Base-by-base conservation (phyloP, 2,888 invertebrate species). In the Criorhina ranunculi region DNA sequence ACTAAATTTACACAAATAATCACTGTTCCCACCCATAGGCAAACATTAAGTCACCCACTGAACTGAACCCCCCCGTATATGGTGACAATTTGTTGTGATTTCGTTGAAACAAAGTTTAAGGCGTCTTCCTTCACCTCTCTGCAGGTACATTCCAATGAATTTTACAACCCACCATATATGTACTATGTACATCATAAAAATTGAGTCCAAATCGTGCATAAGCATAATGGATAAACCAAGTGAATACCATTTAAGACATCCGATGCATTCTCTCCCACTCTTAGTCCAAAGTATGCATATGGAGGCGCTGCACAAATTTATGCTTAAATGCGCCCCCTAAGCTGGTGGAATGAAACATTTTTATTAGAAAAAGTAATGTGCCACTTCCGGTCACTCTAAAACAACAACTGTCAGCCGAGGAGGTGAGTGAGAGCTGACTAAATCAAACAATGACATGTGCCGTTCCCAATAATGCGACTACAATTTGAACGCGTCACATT, bases 371-470 rank as follows among this genome's bases (percentile, higher is more conserved):
- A 64, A 51, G 57, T 66, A 79, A 85, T 79, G 83, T 44, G 70
- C 66, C 53, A 76, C 85, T 80, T 85, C 85, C 85, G 85, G 80
- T 85, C 80, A 79, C 51, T 80, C 33, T 69, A 31, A 55, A 62
- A 29, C 53, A 62, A 53, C 57, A 69, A 75, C 62, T 37, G 29
- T 33, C 3, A 57, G 40, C 40, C 33, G 33, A 31, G 5, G 11
- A 29, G 60, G 31, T 7, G 17, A 11, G 17, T 5, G 44, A 6
- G 15, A 5, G 29, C 17, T 44, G 29, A 35, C 60, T 11, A 51
- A 49, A 53, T 31, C 67, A 80, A 75, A 73, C 80, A 70, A 51
- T 76, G 64, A 76, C 55, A 77, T 82, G 77, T 77, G 76, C n/a
- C 40, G 42, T 42, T 55, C 55, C 44, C 49, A 44, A 24, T 24